phyloP scores from a whole-genome alignment of 1,140 invertebrate species.

The Ptiloglossa arizonensis region DNA sequence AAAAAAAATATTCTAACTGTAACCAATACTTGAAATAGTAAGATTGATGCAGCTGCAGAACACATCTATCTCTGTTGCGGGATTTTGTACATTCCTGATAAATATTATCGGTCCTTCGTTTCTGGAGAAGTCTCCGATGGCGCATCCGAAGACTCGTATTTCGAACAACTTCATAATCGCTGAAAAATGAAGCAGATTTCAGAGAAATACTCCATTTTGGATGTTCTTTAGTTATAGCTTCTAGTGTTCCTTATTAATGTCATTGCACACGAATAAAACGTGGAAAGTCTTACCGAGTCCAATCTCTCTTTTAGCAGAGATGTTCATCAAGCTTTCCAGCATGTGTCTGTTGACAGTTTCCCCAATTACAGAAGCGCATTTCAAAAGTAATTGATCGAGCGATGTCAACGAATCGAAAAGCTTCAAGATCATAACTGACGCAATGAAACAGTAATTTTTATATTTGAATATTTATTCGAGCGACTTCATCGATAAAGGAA shows the following conservation, averaged over 20 bases:
- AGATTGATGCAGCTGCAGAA: slow-evolving; percentile 70
- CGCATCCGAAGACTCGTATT: slow-evolving; percentile 83
- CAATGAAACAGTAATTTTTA: neutral
- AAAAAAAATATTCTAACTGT: neutral
- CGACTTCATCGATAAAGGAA: no score
- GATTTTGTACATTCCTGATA: slow-evolving; percentile 73
- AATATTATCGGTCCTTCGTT: slow-evolving; percentile 69
- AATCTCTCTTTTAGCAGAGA: slow-evolving; percentile 77
- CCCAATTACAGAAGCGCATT: slow-evolving; percentile 84
- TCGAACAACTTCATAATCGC: slow-evolving; percentile 84
- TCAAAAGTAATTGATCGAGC: slow-evolving; percentile 84
- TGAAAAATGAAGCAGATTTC: slow-evolving; percentile 43
- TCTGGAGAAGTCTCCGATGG: slow-evolving; percentile 82
- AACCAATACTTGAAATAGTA: slow-evolving; percentile 58
- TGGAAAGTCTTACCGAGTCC: slow-evolving; percentile 77
- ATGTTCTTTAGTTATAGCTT: neutral
- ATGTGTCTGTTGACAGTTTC: slow-evolving; percentile 83
- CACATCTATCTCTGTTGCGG: slow-evolving; percentile 51
- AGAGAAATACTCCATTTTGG: neutral
- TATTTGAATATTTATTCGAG: neutral
- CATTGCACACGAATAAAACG: no score
- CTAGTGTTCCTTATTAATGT: no score
- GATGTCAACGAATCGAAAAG: slow-evolving; percentile 84
- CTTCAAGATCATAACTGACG: slow-evolving; percentile 83
- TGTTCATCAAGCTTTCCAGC: slow-evolving; percentile 81